Evolutionary conservation across 2,797 vertebrate species (phyloP).

Genomic region (Girardinus metallicus): DNA sequence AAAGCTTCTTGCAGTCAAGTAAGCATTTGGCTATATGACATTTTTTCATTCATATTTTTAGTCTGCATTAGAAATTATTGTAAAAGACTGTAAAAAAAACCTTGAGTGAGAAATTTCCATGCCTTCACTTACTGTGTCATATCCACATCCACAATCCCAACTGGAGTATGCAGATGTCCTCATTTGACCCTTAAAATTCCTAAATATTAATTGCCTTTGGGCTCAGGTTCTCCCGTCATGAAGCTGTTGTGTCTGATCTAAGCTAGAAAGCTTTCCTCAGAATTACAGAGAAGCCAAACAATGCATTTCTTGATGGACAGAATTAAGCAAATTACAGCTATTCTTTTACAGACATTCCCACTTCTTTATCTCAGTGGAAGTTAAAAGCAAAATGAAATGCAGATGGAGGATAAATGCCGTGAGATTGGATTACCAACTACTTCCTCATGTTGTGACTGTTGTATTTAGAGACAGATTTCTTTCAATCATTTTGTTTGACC

Average conservation of each 20-base stretch:
- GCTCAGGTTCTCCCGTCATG: not conserved
- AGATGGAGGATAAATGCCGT: not conserved
- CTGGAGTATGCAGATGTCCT: too few species aligned
- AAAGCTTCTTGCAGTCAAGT: not conserved
- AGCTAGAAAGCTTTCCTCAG: not conserved
- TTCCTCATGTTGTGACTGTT: not conserved
- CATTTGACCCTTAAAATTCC: not conserved
- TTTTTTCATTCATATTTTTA: not conserved
- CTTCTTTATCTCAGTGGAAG: not conserved
- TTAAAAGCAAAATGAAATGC: slow-evolving; percentile 1
- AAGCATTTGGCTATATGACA: not conserved
- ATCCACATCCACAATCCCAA: not conserved
- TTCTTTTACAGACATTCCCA: slow-evolving; percentile 5
- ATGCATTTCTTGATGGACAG: not conserved
- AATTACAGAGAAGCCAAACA: not conserved
- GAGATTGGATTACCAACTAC: not conserved
- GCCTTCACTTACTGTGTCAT: not conserved
- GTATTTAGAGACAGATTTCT: not conserved
- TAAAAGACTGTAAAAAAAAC: not conserved
- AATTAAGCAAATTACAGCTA: slow-evolving; percentile 7
- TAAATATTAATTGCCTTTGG: not conserved
- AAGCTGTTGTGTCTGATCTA: not conserved
- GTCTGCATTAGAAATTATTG: not conserved
- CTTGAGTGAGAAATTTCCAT: not conserved
- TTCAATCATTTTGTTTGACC: not conserved